phyloP scores from a whole-genome alignment of 1,140 invertebrate species.

The Carcinoscorpius rotundicauda region DNA sequence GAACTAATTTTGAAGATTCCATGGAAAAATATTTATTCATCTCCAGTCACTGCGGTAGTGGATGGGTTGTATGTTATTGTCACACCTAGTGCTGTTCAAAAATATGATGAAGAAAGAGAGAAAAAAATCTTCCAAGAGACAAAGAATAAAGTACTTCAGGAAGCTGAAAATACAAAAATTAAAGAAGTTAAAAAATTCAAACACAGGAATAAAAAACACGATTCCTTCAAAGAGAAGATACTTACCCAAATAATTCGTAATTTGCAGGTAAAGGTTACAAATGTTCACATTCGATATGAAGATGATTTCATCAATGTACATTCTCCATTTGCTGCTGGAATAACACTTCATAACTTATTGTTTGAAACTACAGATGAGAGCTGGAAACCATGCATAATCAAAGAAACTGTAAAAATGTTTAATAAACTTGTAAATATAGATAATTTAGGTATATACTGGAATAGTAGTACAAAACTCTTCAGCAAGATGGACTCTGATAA shows the following conservation, averaged over 20 bases:
- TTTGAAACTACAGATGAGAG: conserved; percentile 73
- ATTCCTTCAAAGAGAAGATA: conserved; percentile 90
- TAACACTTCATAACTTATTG: conserved; percentile 68
- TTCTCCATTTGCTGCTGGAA: conserved; percentile 75
- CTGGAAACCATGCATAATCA: conserved; percentile 62
- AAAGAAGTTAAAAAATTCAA: conserved; percentile 59
- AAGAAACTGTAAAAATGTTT: conserved; percentile 59
- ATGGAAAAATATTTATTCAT: conserved; percentile 92
- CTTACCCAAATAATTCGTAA: conserved; percentile 94
- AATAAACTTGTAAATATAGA: conserved; percentile 78
- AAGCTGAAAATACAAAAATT: conserved; percentile 66
- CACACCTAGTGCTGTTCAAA: conserved; percentile 65
- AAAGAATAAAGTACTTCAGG: conserved; percentile 63
- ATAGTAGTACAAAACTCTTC: conserved; percentile 40
- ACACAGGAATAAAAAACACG: conserved; percentile 41
- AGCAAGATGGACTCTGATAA: conserved; percentile 22
- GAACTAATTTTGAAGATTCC: conserved; percentile 92
- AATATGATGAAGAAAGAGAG: conserved; percentile 82
- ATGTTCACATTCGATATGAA: conserved; percentile 93
- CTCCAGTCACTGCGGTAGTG: conserved; percentile 74
- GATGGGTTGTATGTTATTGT: conserved; percentile 79
- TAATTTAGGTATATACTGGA: conserved; percentile 80
- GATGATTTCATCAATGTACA: conserved; percentile 65
- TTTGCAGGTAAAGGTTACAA: conserved; percentile 80
- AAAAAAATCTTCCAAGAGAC: conserved; percentile 59